Evolutionary conservation across 1,140 invertebrate species (phyloP), one percentile per base, ranked within the genome.

Genomic region (Musca vetustissima): DNA sequence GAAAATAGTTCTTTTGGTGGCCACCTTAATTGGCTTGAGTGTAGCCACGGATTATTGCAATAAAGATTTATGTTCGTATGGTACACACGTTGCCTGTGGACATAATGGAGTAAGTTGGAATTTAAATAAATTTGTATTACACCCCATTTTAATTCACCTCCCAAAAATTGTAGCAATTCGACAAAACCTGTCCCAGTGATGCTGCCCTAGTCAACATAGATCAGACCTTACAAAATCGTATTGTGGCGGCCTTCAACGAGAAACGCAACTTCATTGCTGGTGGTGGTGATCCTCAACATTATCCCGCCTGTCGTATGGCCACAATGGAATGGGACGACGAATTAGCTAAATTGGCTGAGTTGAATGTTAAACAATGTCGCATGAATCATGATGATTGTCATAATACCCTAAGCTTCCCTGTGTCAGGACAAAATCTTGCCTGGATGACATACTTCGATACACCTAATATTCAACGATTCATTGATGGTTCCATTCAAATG

Each of bases 301-400:
- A 32, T 1, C 61, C 74, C 47, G 78, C 78, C 55, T 78, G 76
- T 22, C 73, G 76, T 36, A 80, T 80, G 78, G 75, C 75, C 55
- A 78, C 78, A 48, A 80, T 77, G 59, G 57, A 74, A 57, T 81
- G 79, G 79, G 72, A 75, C 64, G 73, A 78, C 7, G 79, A 81
- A 43, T 64, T 81, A 61, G 76, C 77, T 28, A 70, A 65, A 9
- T 11, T 81, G 59, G 79, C 79, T n/a, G 66, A 68, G 4, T 61
- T 81, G 3, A 80, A 81, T 59, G 77, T 79, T 0, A 72, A 55
- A 24, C 74, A 73, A 64, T 81, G 79, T n/a, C 8, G 66, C 55
- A 76, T 81, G 73, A 15, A 50, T 0, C 79, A 81, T 71, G 79
- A 81, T 9, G 70, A 50, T 1, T 81, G 79, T 67, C 79, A 67